Evolutionary conservation across 2,888 invertebrate species (phyloP), one percentile per base, ranked within the genome.

Genomic region (Papilio elwesi): DNA sequence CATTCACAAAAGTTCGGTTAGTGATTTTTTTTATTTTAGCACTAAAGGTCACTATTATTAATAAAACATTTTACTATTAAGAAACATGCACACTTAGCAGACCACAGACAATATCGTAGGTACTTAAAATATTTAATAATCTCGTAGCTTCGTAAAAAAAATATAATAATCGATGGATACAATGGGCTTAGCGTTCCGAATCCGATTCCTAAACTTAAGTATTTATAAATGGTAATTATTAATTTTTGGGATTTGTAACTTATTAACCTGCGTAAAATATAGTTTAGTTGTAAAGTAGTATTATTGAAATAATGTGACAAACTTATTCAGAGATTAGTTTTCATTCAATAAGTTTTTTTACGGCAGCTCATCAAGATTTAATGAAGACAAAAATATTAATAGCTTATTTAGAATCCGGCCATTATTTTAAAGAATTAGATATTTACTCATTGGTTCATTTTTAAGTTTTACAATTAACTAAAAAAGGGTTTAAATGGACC

Each of bases 1-100:
- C 78, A 75, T 78, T 77, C 72, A 73, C 72, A 68, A 68, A 73
- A 36, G 16, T 26, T 64, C 57, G 72, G 68, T 72, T 68, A 77
- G 76, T 76, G 49, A 72, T 79, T 78, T 77, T 68, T 59, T 74
- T 75, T 75, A 62, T 71, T 77, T 78, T 73, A 79, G 75, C 85
- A 83, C 77, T 87, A 90, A 92, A 91, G 92, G 92, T 92, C 92
- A 92, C 90, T 91, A 85, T 91, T 90, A 86, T 81, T 76, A 75
- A 76, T 74, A 68, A 70, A 73, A 69, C 71, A 59, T 68, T 63
- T 65, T 68, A 71, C 64, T 38, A 51, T 57, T 72, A 74, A 66
- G 67, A 64, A 68, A 65, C 36, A 75, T 13, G 12, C 47, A 71
- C 67, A 68, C n/a, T 62, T 68, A 73, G 38, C 53, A 55, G 55